phyloP scores from a whole-genome alignment of 2,888 invertebrate species.

The Cremastinae sp. region DNA sequence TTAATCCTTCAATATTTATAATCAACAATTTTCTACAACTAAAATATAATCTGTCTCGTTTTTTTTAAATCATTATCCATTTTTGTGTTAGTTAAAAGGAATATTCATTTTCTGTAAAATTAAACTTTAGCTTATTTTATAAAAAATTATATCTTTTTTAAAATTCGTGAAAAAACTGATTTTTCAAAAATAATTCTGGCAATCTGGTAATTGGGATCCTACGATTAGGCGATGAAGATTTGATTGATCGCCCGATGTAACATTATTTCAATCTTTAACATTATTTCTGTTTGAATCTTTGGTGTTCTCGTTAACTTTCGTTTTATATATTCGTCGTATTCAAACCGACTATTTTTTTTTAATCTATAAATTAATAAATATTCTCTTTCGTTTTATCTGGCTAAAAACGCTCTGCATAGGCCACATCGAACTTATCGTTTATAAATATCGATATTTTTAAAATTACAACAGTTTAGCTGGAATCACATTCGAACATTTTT shows the following conservation, averaged over 20 bases:
- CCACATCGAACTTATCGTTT: conserved; percentile 61
- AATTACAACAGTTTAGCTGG: conserved; percentile 45
- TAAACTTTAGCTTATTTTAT: no score
- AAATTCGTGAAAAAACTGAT: no score
- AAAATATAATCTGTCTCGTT: no score
- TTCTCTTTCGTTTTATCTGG: conserved; percentile 17
- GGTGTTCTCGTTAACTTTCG: conserved; percentile 53
- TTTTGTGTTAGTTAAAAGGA: no score
- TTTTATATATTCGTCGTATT: conserved; percentile 33
- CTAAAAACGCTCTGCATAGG: conserved; percentile 59
- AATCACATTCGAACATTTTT: conserved; percentile 44
- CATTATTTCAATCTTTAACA: conserved; percentile 9
- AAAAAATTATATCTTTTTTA: no score
- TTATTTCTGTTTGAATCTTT: conserved; percentile 38
- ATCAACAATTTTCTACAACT: background rate
- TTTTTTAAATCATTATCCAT: no score
- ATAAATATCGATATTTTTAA: conserved; percentile 41
- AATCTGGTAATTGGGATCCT: no score
- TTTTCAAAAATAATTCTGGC: no score
- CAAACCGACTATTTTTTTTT: conserved; percentile 17
- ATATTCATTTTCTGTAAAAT: no score
- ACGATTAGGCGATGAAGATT: conserved; percentile 25
- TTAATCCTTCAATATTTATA: no score
- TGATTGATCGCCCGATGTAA: conserved; percentile 48
- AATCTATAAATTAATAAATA: conserved; percentile 19